Percentiles rank a stretch among this genome's conserved stretches.
phyloP scores from a whole-genome alignment of 2,113 vertebrate species.

The Orycteropus afer region DNA sequence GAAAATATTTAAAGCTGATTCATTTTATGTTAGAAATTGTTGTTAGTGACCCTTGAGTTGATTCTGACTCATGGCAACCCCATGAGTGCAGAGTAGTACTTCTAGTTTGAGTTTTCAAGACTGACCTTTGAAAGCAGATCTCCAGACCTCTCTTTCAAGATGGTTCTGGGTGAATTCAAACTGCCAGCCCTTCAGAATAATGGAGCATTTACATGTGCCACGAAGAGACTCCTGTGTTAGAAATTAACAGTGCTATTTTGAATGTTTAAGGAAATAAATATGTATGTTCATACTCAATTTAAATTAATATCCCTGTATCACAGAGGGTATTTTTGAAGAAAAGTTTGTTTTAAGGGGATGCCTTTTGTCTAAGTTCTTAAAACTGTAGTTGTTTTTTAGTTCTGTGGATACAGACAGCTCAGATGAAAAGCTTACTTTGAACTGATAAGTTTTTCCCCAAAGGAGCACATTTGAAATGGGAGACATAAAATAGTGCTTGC shows the following conservation, averaged over 20 bases:
- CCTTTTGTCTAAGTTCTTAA: neutral
- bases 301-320: neutral
- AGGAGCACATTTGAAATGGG: slow-evolving; percentile 20
- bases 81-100: neutral
- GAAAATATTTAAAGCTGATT: slow-evolving; percentile 19
- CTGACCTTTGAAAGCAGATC: neutral
- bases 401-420: neutral
- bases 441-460: slow-evolving; percentile 8
- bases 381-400: neutral
- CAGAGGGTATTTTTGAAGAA: neutral
- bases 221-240: neutral
- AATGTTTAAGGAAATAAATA: neutral
- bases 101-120: neutral
- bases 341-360: neutral
- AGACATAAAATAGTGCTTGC: slow-evolving; percentile 6
- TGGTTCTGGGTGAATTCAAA: no score
- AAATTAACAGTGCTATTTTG: slow-evolving; percentile 51
- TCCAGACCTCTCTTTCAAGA: neutral
- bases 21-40: neutral
- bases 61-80: neutral
- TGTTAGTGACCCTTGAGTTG: neutral
- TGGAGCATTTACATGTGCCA: neutral
- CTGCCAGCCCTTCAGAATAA: neutral
- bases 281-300: neutral
- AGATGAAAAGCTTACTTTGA: slow-evolving; percentile 15